Conservation (phyloP, 2,113 vertebrate genomes). For the Anas platyrhynchos region DNA sequence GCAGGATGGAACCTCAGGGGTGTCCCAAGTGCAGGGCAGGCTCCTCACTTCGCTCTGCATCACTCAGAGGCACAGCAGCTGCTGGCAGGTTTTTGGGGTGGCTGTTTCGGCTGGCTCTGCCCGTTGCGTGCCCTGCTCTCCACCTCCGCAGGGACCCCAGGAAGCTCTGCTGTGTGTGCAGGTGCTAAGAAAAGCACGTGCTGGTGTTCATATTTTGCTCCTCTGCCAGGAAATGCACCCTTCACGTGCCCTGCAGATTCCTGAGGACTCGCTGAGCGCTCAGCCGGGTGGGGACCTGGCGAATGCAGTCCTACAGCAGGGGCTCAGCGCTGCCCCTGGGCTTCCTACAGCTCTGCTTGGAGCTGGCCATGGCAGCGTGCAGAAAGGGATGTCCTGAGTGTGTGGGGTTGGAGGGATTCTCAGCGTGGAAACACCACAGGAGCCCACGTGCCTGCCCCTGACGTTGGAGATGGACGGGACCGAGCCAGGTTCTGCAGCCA, state of each 20-base stretch:
- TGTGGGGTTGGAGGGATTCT: rapidly evolving
- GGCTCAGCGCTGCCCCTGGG: no score
- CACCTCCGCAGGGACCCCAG: no score
- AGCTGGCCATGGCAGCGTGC: rapidly evolving
- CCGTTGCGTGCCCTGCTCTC: not conserved
- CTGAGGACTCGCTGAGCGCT: no score
- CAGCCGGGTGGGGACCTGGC: no score
- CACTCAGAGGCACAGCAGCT: not conserved
- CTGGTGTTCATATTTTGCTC: not conserved
- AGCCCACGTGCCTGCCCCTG: not conserved
- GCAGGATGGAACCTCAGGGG: not conserved
- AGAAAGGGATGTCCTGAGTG: not conserved
- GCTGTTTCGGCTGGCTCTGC: not conserved
- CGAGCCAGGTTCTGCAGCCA: rapidly evolving
- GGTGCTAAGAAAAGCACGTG: not conserved
- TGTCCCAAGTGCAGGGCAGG: rapidly evolving
- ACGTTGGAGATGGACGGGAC: not conserved
- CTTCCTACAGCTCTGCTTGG: not conserved
- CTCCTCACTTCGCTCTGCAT: not conserved
- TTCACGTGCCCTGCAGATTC: no score
- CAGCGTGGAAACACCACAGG: rapidly evolving
- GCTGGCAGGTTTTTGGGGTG: no score
- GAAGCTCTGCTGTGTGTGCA: not conserved
- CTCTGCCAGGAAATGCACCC: no score
- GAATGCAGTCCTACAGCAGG: no score